Base-by-base conservation (phyloP, 2,113 vertebrate species). In the Muscicapa adusta region DNA sequence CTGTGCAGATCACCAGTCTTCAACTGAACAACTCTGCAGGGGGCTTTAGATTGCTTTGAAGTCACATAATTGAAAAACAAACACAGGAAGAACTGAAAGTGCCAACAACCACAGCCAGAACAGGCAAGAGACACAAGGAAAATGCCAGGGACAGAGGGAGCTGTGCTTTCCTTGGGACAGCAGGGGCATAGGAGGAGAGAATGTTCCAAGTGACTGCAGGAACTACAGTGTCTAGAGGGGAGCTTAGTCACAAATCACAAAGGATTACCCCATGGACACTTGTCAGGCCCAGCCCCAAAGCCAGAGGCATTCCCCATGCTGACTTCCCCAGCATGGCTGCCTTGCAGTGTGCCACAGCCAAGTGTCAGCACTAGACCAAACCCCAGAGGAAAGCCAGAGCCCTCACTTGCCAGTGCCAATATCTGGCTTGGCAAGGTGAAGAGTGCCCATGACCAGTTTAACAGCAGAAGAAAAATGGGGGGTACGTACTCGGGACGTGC, bases 401-500 rank as follows among this genome's bases (percentile, higher is more conserved):
- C 45, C 72, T 47, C 0, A 0, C 13, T 48, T 71, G 86, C 31
- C 65, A 60, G 33, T 14, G 60, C 43, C 28, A 14, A 0, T 3
- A 9, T 4, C 13, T 12, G 72, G 24, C 76, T 18, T 28, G 36
- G 26, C 42, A 51, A 42, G 4, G 2, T 5, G 45, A 29, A 12
- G 12, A 65, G 50, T 1, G 12, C 36, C 71, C 24, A 2, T 34
- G 36, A 15, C 2, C 36, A 19, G 5, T 20, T 18, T 5, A 23
- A 60, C 60, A n/a, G 8, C 3, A 4, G 8, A 28, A 11, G 67
- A 40, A 13, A 40, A 53, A 16, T 0, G 0, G 18, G 13, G 1
- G 9, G 11, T 40, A 95, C 96, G 0, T 98, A 99, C 99, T 95
- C 99, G 97, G 65, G 99, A 99, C 11, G 98, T 98, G 91, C 99